A percentile compares a stretch with the other conserved stretches of the same genome.
phyloP scores from a whole-genome alignment of 2,113 vertebrate genomes.

The Pandion haliaetus region DNA sequence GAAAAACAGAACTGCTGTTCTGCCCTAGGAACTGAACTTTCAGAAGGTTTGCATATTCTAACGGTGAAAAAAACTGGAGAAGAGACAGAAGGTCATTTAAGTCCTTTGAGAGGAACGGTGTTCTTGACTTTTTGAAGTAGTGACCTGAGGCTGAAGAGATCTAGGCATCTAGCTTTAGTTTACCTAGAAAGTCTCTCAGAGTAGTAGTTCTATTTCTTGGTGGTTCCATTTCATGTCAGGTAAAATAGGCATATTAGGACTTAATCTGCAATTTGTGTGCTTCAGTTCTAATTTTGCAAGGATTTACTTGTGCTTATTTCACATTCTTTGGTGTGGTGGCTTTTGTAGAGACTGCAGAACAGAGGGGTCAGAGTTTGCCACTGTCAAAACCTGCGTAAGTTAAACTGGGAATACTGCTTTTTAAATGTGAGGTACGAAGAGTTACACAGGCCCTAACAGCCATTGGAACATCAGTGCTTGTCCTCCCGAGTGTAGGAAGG shows the following conservation, averaged over 20 bases:
- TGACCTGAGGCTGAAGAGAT: background rate
- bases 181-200: background rate
- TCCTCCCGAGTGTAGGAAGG: background rate
- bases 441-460: background rate
- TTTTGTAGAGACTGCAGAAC: background rate
- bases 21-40: background rate
- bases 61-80: too few species aligned
- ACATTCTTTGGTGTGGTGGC: too few species aligned
- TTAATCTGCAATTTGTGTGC: background rate
- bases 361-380: background rate
- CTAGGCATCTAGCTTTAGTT: too few species aligned
- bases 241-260: background rate
- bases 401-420: background rate
- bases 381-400: background rate
- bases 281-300: background rate
- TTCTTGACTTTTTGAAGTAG: background rate
- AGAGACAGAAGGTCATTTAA: background rate
- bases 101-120: background rate
- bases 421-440: background rate
- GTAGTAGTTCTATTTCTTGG: background rate
- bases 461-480: background rate
- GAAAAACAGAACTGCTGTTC: background rate
- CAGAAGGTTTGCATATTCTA: fast-evolving
- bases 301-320: background rate
- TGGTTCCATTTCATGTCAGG: background rate